Percentiles rank a stretch among this genome's conserved stretches.
Conservation (phyloP, 2,113 vertebrate genomes). For the Triplophysa rosa region DNA sequence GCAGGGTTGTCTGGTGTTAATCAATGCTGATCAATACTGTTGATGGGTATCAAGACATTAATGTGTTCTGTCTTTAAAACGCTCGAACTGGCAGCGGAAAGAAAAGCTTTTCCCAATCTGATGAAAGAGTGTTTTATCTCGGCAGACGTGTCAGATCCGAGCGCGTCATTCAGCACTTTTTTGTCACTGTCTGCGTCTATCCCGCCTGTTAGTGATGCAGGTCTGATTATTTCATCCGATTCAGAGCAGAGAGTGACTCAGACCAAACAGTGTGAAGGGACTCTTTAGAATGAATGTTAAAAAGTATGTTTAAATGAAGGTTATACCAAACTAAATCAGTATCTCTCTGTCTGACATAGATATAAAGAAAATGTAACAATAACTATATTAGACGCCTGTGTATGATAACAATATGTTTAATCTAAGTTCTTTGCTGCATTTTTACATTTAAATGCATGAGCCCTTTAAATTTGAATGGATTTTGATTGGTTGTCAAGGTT, state of each 20-base stretch:
- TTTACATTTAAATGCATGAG: too few relatives aligned
- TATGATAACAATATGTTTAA: too few relatives aligned
- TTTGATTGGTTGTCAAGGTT: too few relatives aligned
- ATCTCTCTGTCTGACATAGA: too few relatives aligned
- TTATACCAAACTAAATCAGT: too few relatives aligned
- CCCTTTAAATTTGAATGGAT: too few relatives aligned
- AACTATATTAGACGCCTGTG: too few relatives aligned
- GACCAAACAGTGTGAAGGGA: conserved; percentile 49
- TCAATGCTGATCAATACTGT: conserved; percentile 15
- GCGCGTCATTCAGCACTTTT: not conserved
- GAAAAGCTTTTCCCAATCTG: conserved; percentile 20
- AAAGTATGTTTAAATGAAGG: not conserved
- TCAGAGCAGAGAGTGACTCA: conserved; percentile 14
- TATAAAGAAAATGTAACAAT: too few relatives aligned
- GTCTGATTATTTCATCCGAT: conserved; percentile 17
- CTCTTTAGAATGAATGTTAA: conserved; percentile 49
- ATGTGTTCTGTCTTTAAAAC: conserved; percentile 8
- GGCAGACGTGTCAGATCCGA: not conserved
- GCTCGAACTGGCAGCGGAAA: not conserved
- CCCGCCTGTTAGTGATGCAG: conserved; percentile 4
- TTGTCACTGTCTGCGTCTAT: not conserved
- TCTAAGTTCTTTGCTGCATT: too few relatives aligned
- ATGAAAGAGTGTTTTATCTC: conserved; percentile 1
- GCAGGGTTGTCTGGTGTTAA: not conserved
- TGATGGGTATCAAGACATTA: conserved; percentile 15